Evolutionary conservation across 2,113 vertebrate genomes (phyloP).

Genomic region (Rhinolophus sinicus): DNA sequence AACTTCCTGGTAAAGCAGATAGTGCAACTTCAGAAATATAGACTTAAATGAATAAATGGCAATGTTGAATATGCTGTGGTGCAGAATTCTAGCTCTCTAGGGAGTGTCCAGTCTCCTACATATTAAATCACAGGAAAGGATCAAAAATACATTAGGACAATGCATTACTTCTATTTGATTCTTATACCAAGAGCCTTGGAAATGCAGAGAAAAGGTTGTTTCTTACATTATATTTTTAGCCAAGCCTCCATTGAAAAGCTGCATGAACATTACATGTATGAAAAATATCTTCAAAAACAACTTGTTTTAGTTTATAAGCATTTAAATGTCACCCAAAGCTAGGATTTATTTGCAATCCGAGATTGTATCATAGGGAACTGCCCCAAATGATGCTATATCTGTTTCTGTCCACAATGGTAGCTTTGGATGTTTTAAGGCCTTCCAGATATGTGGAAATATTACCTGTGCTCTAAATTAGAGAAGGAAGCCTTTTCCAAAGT

Average conservation of each 20-base stretch:
- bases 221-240: conserved; percentile 27
- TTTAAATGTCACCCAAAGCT: background rate
- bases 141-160: conserved; percentile 74
- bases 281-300: background rate
- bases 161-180: conserved; percentile 48
- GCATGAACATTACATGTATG: background rate
- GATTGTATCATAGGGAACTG: background rate
- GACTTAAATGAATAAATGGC: conserved; percentile 57
- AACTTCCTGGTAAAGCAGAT: conserved; percentile 41
- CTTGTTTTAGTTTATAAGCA: conserved; percentile 21
- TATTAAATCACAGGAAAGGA: conserved; percentile 66
- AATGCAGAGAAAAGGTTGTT: background rate
- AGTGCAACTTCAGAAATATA: conserved; percentile 53
- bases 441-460: background rate
- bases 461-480: background rate
- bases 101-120: conserved; percentile 59
- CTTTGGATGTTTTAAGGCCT: background rate
- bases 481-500: background rate
- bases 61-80: background rate
- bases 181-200: conserved; percentile 17
- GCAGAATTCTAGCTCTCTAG: conserved; percentile 41
- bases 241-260: conserved; percentile 39
- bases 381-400: background rate
- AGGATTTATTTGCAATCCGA: conserved; percentile 5
- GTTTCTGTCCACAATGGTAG: background rate